Base-by-base conservation (phyloP, 2,113 vertebrate genomes). In the Seriola quinqueradiata region DNA sequence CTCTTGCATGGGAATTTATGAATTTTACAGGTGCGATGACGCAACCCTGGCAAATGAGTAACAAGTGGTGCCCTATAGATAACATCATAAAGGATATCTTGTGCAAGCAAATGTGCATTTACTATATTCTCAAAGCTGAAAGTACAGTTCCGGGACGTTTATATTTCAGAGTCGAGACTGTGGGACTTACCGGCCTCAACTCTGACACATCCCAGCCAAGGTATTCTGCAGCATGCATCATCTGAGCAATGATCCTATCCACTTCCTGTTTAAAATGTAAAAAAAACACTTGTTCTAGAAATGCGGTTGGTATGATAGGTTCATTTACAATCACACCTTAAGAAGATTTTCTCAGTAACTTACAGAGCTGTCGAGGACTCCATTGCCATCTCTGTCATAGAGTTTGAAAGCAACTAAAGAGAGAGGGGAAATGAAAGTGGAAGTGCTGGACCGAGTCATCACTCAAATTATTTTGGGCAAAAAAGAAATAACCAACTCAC, bases 141-240 rank as follows among this genome's bases (percentile, higher is more conserved):
- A 34, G 74, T 40, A 8, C 63, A 75, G 25, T 67, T 66, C 3
- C 11, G 21, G 6, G 36, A 16, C 5, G 23, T 60, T 65, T 25
- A 17, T 11, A 5, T 48, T 61, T 72, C 44, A 63, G 11, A 23
- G 60, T 11, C 42, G 50, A 7, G 38, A 21, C 50, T 19, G 4
- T 36, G 76, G 67, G 50, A 87, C 96, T 96, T 85, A 97, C 97
- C 16, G 97, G 97, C 72, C 94, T 94, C 77, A 98, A 94, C 88
- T 98, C 97, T 8, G 96, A 96, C 71, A 97, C 96, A 57, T 97
- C 97, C 97, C 97, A 97, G 42, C 96, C 96, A 16, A 97, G 92
- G 82, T 97, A 98, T 25, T 97, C 96, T 32, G 97, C 97, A 72
- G 97, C 96, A 0, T 96, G 95, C 95, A 97, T 97, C 97, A 98